These are phyloP conservation scores for Galendromus occidentalis DNA, from an alignment of 1,140 invertebrate species.

Conservation along the genomic window DNA sequence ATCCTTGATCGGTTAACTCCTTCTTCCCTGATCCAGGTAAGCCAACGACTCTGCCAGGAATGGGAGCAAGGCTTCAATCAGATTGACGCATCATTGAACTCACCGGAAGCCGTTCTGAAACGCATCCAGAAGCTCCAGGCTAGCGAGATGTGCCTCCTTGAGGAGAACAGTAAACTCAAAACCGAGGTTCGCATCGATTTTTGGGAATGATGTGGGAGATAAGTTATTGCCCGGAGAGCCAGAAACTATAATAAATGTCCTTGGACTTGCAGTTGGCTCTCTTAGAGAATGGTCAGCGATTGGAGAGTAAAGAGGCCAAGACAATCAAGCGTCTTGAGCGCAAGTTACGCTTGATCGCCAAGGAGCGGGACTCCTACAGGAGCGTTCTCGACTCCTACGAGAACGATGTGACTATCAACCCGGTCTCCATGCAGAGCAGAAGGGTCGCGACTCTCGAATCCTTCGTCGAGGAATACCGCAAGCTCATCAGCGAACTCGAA, in stretches of 20 bases:
- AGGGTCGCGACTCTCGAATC: not conserved
- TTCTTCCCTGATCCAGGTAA: not conserved
- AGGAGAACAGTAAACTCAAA: conserved; percentile 2
- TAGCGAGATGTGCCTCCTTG: not conserved
- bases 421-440: not conserved
- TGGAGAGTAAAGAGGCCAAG: not conserved
- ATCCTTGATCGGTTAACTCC: too few relatives aligned
- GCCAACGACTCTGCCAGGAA: not conserved
- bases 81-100: not conserved
- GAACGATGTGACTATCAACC: conserved; percentile 3
- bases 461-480: not conserved
- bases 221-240: too few relatives aligned
- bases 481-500: not conserved
- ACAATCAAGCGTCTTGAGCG: not conserved
- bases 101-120: not conserved
- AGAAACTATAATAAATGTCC: too few relatives aligned
- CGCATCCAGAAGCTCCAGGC: not conserved
- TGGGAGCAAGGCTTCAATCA: not conserved
- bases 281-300: not conserved
- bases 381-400: not conserved
- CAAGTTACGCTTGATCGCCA: not conserved
- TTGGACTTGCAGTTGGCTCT: not conserved
- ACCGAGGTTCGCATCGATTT: not conserved
- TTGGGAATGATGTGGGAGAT: too few relatives aligned
- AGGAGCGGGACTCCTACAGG: not conserved